Evolutionary conservation across 2,888 invertebrate genomes (phyloP), one percentile per base, ranked within the genome.

Genomic region (Diachrysia chrysitis): DNA sequence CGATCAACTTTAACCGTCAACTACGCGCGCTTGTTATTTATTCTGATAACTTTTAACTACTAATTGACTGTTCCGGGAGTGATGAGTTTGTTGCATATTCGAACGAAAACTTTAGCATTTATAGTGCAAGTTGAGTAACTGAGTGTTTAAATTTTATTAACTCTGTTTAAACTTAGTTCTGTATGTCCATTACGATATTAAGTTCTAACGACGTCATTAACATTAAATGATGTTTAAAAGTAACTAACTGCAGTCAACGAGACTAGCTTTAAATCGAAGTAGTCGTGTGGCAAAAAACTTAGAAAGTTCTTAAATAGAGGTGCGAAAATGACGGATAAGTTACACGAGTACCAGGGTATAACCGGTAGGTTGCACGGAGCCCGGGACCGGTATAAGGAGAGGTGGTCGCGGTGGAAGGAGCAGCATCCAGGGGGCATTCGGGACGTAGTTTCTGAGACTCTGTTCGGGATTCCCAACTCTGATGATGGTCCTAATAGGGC

Each of bases 341-440:
- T 98, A 63, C 96, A 97, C 84, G 97, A 97, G 81, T 98, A 98
- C 88, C 97, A 98, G 87, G 98, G 98, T 0, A 92, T 97, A 61
- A 90, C 96, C 1, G 98, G 98, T 9, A 95, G 97, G 25, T 87
- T 97, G 32, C 98, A 98, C 85, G 95, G 96, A 21, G 93, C 96
- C 72, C 95, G 97, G 57, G 97, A 98, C 76, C 94, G 94, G 65
- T 93, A 97, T 46, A 96, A 95, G 65, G 97, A 97, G 85, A 95
- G 96, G 71, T 97, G 96, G 95, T 87, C 95, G 2, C 90, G 85
- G 19, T 97, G 96, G 95, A 96, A 96, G 68, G 97, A 97, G 76
- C 91, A 95, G 65, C 95, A 96, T 83, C 95, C 96, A 0, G 89
- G 92, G 35, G 96, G 96, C 25, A 84, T 96, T n/a, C 86, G 91